phyloP scores from a whole-genome alignment of 1,140 invertebrate genomes.

The Apocrypta bakeri region DNA sequence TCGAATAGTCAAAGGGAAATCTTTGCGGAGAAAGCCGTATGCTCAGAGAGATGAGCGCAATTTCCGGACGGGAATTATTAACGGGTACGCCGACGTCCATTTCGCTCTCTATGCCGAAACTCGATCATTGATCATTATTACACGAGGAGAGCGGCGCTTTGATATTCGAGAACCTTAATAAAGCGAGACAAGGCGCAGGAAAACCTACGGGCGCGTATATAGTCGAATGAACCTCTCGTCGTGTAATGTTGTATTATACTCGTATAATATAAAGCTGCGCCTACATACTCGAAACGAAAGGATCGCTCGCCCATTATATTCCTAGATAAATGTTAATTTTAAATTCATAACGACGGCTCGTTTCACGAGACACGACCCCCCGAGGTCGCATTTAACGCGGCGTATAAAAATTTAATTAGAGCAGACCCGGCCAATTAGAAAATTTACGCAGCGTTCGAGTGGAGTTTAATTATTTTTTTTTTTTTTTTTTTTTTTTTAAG shows the following conservation, averaged over 20 bases:
- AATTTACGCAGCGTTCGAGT: too few species aligned
- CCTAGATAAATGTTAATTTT: background rate
- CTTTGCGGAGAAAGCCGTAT: background rate
- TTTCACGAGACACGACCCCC: too few species aligned
- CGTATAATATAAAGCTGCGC: background rate
- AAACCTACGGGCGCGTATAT: background rate
- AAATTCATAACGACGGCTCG: background rate
- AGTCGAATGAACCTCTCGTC: background rate
- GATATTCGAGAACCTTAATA: constrained; percentile 52
- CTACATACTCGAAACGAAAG: background rate
- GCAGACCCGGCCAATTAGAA: background rate
- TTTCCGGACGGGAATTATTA: background rate
- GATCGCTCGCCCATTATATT: background rate
- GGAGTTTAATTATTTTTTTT: too few species aligned
- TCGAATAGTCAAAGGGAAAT: background rate
- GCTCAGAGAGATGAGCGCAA: background rate
- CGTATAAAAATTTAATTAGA: background rate
- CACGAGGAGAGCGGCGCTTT: constrained; percentile 37
- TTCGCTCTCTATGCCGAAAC: background rate
- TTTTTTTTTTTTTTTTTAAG: too few species aligned
- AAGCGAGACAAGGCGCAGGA: constrained; percentile 7
- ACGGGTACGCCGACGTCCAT: background rate
- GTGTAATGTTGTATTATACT: background rate
- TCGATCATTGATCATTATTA: constrained; percentile 50
- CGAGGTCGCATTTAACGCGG: too few species aligned